Percentiles rank a stretch among this genome's conserved stretches.
phyloP scores from a whole-genome alignment of 1,140 invertebrate species.

The Drosophila leontia region DNA sequence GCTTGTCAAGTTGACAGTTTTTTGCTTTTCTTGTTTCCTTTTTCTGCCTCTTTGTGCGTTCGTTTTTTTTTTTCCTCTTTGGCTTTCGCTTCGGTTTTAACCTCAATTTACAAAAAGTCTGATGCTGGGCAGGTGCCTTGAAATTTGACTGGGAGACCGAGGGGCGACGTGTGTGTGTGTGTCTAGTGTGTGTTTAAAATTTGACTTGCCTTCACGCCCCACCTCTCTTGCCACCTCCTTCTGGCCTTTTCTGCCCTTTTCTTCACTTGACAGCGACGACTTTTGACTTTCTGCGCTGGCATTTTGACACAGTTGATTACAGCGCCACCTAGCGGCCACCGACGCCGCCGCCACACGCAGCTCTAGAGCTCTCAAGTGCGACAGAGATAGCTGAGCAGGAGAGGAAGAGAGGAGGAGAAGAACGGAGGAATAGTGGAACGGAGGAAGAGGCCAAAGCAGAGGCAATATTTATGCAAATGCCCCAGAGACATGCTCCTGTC shows the following conservation, averaged over 20 bases:
- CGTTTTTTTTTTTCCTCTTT: slow-evolving; percentile 27
- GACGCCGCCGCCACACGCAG: slow-evolving; percentile 17
- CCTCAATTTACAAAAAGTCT: slow-evolving; percentile 61
- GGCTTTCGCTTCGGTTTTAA: slow-evolving; percentile 66
- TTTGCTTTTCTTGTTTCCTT: slow-evolving; percentile 37
- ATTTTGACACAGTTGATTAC: slow-evolving; percentile 83
- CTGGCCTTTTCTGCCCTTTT: slow-evolving; percentile 41
- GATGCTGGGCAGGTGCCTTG: slow-evolving; percentile 73
- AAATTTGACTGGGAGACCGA: slow-evolving; percentile 40
- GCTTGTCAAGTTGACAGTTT: slow-evolving; percentile 63
- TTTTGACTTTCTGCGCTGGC: slow-evolving; percentile 69
- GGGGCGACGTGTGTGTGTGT: slow-evolving; percentile 5
- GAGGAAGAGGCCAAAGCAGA: slow-evolving; percentile 13
- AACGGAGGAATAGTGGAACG: background rate
- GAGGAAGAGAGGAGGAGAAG: background rate
- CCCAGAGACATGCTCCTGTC: slow-evolving; percentile 44
- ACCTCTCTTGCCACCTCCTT: background rate
- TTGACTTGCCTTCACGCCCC: slow-evolving; percentile 56
- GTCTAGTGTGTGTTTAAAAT: slow-evolving; percentile 56
- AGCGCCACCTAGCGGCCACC: slow-evolving; percentile 71
- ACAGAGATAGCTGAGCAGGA: background rate
- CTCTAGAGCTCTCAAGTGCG: slow-evolving; percentile 21
- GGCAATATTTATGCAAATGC: slow-evolving; percentile 78
- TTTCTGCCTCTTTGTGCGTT: slow-evolving; percentile 21
- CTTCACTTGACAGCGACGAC: slow-evolving; percentile 61